Evolutionary conservation across 2,113 vertebrate genomes (phyloP).

Genomic region (Ptilorrhoa leucosticta): DNA sequence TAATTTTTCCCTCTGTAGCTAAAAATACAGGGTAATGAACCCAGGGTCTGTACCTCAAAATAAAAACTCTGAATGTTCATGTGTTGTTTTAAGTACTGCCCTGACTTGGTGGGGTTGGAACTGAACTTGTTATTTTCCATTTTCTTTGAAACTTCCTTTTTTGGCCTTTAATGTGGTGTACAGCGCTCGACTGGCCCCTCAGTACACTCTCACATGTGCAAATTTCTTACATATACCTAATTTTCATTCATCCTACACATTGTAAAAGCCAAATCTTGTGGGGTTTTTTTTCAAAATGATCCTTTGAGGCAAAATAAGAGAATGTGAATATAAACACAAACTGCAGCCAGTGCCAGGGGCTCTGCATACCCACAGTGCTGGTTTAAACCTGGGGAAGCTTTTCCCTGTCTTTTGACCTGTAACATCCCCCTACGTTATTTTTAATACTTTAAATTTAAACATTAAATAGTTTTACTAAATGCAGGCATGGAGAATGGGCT

Average conservation of each 20-base stretch:
- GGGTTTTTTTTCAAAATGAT: not conserved
- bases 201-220: no score
- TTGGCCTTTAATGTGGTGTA: not conserved
- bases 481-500: fast-evolving
- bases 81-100: not conserved
- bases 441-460: not conserved
- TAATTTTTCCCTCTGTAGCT: not conserved
- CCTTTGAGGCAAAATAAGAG: not conserved
- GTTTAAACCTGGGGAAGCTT: fast-evolving
- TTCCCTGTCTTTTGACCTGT: not conserved
- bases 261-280: not conserved
- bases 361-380: not conserved
- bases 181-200: fast-evolving
- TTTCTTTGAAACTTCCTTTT: not conserved
- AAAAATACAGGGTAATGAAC: not conserved
- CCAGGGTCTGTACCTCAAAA: not conserved
- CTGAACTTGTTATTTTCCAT: not conserved
- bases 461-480: not conserved
- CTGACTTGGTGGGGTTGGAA: not conserved
- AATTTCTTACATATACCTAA: fast-evolving
- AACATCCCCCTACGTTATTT: fast-evolving
- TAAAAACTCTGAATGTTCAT: fast-evolving
- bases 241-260: not conserved
- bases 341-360: fast-evolving
- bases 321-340: fast-evolving